A percentile compares a stretch with the other conserved stretches of the same genome.
Conservation (phyloP, 2,113 vertebrate genomes). For the Stegostoma tigrinum region DNA sequence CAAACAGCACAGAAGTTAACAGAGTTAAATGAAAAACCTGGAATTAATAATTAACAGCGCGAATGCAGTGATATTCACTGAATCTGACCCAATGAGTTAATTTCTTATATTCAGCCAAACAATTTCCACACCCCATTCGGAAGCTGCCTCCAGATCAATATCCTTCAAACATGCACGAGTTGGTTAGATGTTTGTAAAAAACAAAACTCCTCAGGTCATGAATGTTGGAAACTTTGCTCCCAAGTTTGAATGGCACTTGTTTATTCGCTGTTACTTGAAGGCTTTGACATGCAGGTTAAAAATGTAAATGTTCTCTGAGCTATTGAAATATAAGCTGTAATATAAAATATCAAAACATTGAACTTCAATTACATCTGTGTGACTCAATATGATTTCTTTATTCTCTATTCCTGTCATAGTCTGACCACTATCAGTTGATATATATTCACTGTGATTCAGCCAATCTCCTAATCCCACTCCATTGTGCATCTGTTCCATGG, state of each 20-base stretch:
- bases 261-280: not conserved
- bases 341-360: no score
- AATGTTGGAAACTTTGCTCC: no score
- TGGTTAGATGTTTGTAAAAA: not conserved
- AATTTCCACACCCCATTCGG: not conserved
- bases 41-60: not conserved
- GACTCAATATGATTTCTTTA: not conserved
- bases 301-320: not conserved
- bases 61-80: not conserved
- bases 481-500: not conserved
- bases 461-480: not conserved
- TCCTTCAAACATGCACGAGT: not conserved
- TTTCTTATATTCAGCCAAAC: not conserved
- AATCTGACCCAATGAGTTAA: not conserved
- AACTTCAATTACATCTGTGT: no score
- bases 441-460: not conserved
- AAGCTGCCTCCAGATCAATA: not conserved
- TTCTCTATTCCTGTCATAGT: not conserved
- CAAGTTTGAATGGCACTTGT: not conserved
- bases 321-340: not conserved
- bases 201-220: not conserved
- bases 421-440: not conserved
- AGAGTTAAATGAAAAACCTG: not conserved
- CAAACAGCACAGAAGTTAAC: no score
- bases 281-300: not conserved